phyloP scores from a whole-genome alignment of 2,797 vertebrate species.

The Sphaeramia orbicularis region DNA sequence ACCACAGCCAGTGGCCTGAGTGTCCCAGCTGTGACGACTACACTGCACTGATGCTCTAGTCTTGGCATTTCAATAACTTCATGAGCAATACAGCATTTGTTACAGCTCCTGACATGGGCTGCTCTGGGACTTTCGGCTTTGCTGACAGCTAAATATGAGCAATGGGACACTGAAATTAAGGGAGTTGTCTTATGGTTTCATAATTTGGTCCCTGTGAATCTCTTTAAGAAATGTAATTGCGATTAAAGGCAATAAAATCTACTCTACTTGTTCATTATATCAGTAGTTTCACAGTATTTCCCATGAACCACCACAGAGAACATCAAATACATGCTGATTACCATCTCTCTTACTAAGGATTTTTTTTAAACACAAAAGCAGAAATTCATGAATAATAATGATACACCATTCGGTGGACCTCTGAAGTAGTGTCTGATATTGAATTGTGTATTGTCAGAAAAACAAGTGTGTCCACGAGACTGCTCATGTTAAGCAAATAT shows the following conservation, averaged over 20 bases:
- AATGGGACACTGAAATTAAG: not conserved
- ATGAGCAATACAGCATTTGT: slow-evolving; percentile 25
- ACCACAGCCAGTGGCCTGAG: slow-evolving; percentile 36
- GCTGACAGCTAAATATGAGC: slow-evolving; percentile 15
- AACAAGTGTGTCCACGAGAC: not conserved
- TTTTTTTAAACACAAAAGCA: too few relatives aligned
- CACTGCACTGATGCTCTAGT: slow-evolving; percentile 22
- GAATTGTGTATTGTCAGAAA: not conserved
- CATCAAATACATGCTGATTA: too few relatives aligned
- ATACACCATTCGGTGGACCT: too few relatives aligned
- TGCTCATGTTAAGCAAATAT: not conserved
- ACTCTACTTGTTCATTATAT: not conserved
- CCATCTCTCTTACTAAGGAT: too few relatives aligned
- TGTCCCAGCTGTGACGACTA: slow-evolving; percentile 52
- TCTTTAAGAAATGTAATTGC: slow-evolving; percentile 10
- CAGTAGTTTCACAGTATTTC: not conserved
- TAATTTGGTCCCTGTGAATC: slow-evolving; percentile 4
- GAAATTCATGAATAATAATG: too few relatives aligned
- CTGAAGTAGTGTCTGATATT: too few relatives aligned
- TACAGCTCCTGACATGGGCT: slow-evolving; percentile 5
- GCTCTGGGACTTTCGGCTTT: not conserved
- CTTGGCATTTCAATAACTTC: slow-evolving; percentile 44
- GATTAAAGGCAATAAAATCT: slow-evolving; percentile 15
- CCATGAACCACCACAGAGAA: not conserved
- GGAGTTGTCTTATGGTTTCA: slow-evolving; percentile 5